Evolutionary conservation across 2,888 invertebrate species (phyloP).

Genomic region (Entomobrya proxima): DNA sequence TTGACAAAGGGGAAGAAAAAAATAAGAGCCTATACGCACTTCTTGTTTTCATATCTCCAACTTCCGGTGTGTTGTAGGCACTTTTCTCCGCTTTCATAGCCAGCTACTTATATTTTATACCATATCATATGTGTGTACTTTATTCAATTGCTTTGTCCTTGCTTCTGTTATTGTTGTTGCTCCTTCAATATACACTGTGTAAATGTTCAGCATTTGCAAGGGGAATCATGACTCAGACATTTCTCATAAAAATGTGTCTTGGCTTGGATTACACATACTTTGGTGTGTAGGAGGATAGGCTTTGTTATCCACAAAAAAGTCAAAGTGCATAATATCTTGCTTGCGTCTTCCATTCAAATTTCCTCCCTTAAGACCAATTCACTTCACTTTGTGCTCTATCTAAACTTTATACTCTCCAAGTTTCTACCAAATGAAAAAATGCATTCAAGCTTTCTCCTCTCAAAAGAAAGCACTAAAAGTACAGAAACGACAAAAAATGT

Average conservation of each 20-base stretch:
- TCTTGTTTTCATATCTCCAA: constrained; percentile 68
- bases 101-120: background rate
- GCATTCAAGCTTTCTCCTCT: background rate
- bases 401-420: background rate
- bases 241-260: constrained; percentile 45
- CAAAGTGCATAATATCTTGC: constrained; percentile 22
- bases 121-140: constrained; percentile 12
- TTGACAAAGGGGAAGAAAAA: background rate
- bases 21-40: constrained; percentile 34
- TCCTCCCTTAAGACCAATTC: constrained; percentile 46
- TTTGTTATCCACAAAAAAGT: background rate
- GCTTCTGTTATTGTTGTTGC: constrained; percentile 30
- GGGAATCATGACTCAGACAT: constrained; percentile 7
- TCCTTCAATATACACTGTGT: background rate
- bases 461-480: background rate
- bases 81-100: constrained; percentile 11
- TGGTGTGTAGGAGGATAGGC: background rate
- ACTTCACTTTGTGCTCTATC: background rate
- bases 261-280: constrained; percentile 32
- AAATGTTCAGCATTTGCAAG: background rate
- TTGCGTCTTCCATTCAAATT: constrained; percentile 23
- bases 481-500: constrained; percentile 15
- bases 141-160: constrained; percentile 40
- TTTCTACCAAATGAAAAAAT: background rate
- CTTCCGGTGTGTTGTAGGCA: constrained; percentile 69